A percentile compares a stretch with the other conserved stretches of the same genome.
phyloP scores from a whole-genome alignment of 92 coral and sea anemone species.

The Epizoanthus ramosus region DNA sequence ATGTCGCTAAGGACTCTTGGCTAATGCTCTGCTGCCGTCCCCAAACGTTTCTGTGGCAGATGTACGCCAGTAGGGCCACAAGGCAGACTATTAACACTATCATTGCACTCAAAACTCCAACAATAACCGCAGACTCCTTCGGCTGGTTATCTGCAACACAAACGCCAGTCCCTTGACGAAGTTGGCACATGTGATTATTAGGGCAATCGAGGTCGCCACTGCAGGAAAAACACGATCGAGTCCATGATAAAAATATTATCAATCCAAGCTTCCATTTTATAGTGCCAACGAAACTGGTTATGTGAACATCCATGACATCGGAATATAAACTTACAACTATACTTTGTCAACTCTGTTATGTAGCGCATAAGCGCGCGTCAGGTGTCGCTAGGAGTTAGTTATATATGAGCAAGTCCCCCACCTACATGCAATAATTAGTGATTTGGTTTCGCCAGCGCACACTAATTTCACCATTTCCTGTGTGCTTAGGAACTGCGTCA shows the following conservation, averaged over 20 bases:
- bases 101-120: conserved; percentile 37
- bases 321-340: not conserved
- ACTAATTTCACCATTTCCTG: conserved; percentile 20
- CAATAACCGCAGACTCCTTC: conserved; percentile 1
- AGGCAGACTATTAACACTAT: conserved; percentile 30
- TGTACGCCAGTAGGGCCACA: conserved; percentile 35
- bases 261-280: conserved; percentile 20
- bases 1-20: conserved; percentile 14
- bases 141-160: conserved; percentile 2
- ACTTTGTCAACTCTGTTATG: not conserved
- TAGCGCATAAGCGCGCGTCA: not conserved
- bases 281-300: not conserved
- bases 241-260: conserved; percentile 15
- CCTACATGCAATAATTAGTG: not conserved
- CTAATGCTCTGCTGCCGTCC: conserved; percentile 19
- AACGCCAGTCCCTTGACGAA: not conserved
- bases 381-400: not conserved
- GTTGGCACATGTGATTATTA: conserved; percentile 12
- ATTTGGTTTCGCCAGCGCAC: not conserved
- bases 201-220: conserved; percentile 19
- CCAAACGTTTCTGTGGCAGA: conserved; percentile 34
- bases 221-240: conserved; percentile 1
- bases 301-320: conserved; percentile 5
- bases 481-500: not conserved
- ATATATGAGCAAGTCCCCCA: no score